Conservation (phyloP, 2,113 vertebrate species). For the Lanius collurio region DNA sequence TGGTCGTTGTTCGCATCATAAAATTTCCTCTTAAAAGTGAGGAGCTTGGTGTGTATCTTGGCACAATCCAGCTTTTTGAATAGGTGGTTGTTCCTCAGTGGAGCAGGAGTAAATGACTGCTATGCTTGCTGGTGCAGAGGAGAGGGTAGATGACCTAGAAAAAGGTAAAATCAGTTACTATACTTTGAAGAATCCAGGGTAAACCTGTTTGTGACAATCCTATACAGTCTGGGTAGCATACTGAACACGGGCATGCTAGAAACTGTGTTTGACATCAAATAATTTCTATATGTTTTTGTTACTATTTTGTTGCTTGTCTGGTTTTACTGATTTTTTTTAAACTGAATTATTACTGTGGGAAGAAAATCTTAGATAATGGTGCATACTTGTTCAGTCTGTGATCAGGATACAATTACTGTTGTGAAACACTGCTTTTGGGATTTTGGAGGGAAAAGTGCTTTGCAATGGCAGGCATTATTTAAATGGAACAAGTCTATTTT, state of each 20-base stretch:
- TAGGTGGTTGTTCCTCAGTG: not conserved
- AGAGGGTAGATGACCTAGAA: not conserved
- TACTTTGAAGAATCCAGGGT: not conserved
- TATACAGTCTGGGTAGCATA: not conserved
- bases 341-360: not conserved
- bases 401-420: not conserved
- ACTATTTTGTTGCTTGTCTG: not conserved
- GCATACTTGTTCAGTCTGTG: not conserved
- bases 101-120: not conserved
- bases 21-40: not conserved
- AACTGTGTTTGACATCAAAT: not conserved
- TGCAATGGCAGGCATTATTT: not conserved
- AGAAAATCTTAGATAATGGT: not conserved
- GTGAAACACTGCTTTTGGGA: not conserved
- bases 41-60: not conserved
- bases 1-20: not conserved
- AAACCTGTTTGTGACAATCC: not conserved
- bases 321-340: not conserved
- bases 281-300: not conserved
- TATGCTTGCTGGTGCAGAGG: not conserved
- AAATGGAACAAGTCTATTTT: not conserved
- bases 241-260: not conserved
- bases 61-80: not conserved
- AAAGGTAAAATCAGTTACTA: not conserved
- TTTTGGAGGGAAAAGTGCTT: not conserved